phyloP scores from a whole-genome alignment of 2,888 invertebrate species.

The Callosobruchus maculatus region DNA sequence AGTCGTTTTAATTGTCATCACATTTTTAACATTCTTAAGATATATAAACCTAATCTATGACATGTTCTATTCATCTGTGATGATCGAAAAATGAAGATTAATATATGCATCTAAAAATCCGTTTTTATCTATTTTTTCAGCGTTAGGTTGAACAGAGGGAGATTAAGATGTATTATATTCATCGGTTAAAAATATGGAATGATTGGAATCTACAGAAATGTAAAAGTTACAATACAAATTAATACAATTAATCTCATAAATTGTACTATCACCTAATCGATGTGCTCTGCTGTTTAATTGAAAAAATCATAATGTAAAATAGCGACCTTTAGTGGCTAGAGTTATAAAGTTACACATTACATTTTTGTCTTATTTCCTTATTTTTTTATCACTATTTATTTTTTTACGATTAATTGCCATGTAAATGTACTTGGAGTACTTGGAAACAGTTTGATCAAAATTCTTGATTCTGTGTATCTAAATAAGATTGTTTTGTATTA shows the following conservation, averaged over 20 bases:
- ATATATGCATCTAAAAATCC: too few relatives aligned
- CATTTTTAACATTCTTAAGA: too few relatives aligned
- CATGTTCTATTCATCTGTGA: too few relatives aligned
- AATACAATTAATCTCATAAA: constrained; percentile 43
- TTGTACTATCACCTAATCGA: constrained; percentile 45
- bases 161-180: constrained; percentile 15
- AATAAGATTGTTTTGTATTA: constrained; percentile 31
- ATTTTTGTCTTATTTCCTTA: constrained; percentile 8
- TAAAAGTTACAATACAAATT: constrained; percentile 30
- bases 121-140: constrained; percentile 35
- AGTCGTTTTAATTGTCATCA: too few relatives aligned
- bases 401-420: constrained; percentile 12
- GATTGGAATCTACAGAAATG: constrained; percentile 31
- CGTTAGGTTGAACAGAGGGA: constrained; percentile 43
- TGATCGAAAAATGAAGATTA: too few relatives aligned
- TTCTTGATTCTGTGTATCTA: constrained; percentile 21
- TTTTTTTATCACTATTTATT: constrained; percentile 18
- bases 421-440: constrained; percentile 4
- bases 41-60: not conserved
- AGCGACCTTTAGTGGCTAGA: constrained; percentile 37
- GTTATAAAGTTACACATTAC: constrained; percentile 24
- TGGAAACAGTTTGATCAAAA: constrained; percentile 8
- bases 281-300: constrained; percentile 43
- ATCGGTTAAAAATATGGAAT: constrained; percentile 11
- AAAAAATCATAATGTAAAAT: constrained; percentile 40